A percentile compares a stretch with the other conserved stretches of the same genome.
These are phyloP conservation scores for Brachyalestes nurse DNA, from an alignment of 2,797 vertebrate genomes.

Conservation along the genomic window DNA sequence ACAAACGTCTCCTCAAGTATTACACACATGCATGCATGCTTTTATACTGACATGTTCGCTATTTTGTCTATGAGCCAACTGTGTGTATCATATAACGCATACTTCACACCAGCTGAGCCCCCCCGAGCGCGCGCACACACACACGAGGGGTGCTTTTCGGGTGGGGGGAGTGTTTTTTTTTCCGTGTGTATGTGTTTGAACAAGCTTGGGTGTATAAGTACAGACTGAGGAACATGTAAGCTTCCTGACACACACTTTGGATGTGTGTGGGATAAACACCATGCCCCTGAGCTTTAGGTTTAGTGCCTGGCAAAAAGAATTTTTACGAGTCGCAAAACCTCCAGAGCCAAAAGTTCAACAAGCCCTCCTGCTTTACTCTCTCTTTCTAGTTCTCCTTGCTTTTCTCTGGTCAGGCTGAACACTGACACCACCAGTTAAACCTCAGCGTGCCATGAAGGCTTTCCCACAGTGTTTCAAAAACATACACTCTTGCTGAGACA, in stretches of 20 bases:
- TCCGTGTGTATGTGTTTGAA: constrained; percentile 12
- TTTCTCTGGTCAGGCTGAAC: constrained; percentile 36
- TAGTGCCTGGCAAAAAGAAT: constrained; percentile 67
- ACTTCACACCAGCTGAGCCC: constrained; percentile 41
- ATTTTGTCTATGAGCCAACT: constrained; percentile 56
- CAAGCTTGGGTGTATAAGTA: constrained; percentile 30
- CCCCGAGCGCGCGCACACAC: constrained; percentile 41
- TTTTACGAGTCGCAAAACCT: constrained; percentile 72
- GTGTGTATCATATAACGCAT: constrained; percentile 49
- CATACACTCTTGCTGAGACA: constrained; percentile 28
- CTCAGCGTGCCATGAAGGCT: constrained; percentile 39
- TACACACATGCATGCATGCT: constrained; percentile 40
- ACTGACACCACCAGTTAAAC: constrained; percentile 48
- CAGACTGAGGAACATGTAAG: constrained; percentile 30
- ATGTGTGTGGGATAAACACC: constrained; percentile 53
- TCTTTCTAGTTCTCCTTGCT: constrained; percentile 10
- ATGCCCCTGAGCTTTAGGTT: constrained; percentile 56
- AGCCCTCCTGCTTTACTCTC: constrained; percentile 57
- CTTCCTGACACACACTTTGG: constrained; percentile 19
- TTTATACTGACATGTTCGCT: constrained; percentile 41
- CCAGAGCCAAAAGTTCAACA: constrained; percentile 75
- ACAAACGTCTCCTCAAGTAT: constrained; percentile 45
- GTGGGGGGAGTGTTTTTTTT: not conserved
- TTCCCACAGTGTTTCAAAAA: constrained; percentile 40
- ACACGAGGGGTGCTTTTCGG: constrained; percentile 13